Percentiles rank a stretch among this genome's conserved stretches.
Conservation (phyloP, 2,113 vertebrate genomes). For the Geothlypis trichas region DNA sequence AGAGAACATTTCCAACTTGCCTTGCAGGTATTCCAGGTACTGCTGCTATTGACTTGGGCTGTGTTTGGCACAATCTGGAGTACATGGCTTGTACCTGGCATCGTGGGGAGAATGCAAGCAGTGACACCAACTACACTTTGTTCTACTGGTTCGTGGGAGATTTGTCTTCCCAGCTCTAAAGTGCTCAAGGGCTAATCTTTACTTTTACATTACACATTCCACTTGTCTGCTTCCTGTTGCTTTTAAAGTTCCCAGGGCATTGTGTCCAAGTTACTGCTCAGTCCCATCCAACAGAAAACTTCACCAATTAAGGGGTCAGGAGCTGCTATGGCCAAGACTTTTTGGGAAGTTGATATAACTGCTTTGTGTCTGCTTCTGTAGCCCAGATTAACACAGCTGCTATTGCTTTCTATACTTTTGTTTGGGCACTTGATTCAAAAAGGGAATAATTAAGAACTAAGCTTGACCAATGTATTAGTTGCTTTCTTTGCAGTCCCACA, state of each 20-base stretch:
- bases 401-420: neutral
- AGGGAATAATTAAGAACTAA: neutral
- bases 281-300: neutral
- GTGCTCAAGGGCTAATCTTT: neutral
- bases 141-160: conserved; percentile 61
- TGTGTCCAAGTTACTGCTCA: neutral
- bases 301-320: neutral
- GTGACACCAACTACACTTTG: conserved; percentile 25
- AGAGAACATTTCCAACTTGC: neutral
- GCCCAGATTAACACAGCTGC: neutral
- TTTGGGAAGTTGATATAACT: neutral
- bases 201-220: neutral
- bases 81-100: conserved; percentile 53
- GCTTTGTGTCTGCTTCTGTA: neutral
- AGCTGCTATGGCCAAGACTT: neutral
- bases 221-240: neutral
- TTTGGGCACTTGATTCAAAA: neutral
- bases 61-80: conserved; percentile 55
- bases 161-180: neutral
- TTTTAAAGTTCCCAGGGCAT: neutral
- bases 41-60: conserved; percentile 46
- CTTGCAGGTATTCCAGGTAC: conserved; percentile 52
- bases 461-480: neutral
- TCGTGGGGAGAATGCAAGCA: conserved; percentile 2
- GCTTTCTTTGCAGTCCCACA: neutral